A percentile compares a stretch with the other conserved stretches of the same genome.
Conservation (phyloP, 2,797 vertebrate genomes). For the Gambelia wislizenii region DNA sequence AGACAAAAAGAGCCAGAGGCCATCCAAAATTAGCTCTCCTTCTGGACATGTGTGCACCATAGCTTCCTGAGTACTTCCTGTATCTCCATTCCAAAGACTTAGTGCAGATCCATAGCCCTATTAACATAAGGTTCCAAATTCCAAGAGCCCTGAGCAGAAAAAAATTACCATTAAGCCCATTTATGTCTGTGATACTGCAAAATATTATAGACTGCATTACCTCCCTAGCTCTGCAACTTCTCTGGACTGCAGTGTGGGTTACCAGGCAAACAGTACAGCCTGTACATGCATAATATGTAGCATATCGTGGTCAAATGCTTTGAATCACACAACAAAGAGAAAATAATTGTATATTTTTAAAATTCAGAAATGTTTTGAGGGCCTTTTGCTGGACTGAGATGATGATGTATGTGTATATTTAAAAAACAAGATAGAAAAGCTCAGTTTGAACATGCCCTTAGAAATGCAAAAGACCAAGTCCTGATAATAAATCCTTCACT, state of each 20-base stretch:
- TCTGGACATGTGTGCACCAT: background rate
- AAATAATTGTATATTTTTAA: conserved; percentile 11
- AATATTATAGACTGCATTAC: background rate
- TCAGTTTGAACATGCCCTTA: conserved; percentile 5
- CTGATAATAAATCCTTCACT: conserved; percentile 23
- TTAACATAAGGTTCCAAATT: background rate
- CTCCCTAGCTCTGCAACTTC: background rate
- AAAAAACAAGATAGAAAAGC: conserved; percentile 11
- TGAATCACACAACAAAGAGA: conserved; percentile 9
- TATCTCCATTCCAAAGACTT: background rate
- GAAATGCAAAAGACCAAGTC: conserved; percentile 10
- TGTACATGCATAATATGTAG: background rate
- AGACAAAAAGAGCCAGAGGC: background rate
- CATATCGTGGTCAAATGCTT: background rate
- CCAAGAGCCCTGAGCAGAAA: background rate
- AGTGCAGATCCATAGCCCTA: background rate
- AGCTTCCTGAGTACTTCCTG: background rate
- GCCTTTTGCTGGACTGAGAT: background rate
- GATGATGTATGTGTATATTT: background rate
- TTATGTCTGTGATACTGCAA: background rate
- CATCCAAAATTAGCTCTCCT: background rate
- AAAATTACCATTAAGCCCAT: background rate
- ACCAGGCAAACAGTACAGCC: background rate
- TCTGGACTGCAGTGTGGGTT: background rate
- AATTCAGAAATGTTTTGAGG: background rate